A percentile compares a stretch with the other conserved stretches of the same genome.
phyloP scores from a whole-genome alignment of 1,140 invertebrate genomes.

The Sweltsa coloradensis region DNA sequence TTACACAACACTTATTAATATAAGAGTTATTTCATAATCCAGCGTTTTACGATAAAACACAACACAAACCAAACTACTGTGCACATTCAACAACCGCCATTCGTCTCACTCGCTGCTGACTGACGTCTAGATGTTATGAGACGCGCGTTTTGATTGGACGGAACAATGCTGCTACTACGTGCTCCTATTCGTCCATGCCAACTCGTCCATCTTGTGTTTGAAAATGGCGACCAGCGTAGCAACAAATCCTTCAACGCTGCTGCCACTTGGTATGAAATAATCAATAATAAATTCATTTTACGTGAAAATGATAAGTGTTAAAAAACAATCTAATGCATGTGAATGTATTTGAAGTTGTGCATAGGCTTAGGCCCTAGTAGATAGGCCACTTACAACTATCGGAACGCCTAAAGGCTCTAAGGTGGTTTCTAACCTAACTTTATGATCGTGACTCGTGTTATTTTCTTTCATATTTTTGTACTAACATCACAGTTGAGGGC shows the following conservation, averaged over 20 bases:
- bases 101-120: constrained; percentile 2
- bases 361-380: too few relatives aligned
- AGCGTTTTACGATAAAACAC: constrained; percentile 7
- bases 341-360: too few relatives aligned
- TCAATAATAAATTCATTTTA: too few relatives aligned
- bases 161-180: too few relatives aligned
- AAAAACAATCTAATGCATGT: too few relatives aligned
- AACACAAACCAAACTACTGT: not conserved
- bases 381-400: too few relatives aligned
- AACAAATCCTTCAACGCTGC: constrained; percentile 55
- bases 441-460: too few relatives aligned
- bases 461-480: too few relatives aligned
- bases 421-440: too few relatives aligned
- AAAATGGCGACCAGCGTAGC: constrained; percentile 27
- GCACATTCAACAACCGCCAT: constrained; percentile 5
- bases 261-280: constrained; percentile 60
- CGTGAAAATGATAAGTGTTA: too few relatives aligned
- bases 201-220: not conserved
- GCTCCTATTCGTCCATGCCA: constrained; percentile 1
- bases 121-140: not conserved
- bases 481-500: too few relatives aligned
- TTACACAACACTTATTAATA: not conserved
- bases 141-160: not conserved
- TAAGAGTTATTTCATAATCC: constrained; percentile 7
- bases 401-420: too few relatives aligned